A percentile compares a stretch with the other conserved stretches of the same genome.
Conservation (phyloP, 2,113 vertebrate species). For the Pseudorasbora parva region DNA sequence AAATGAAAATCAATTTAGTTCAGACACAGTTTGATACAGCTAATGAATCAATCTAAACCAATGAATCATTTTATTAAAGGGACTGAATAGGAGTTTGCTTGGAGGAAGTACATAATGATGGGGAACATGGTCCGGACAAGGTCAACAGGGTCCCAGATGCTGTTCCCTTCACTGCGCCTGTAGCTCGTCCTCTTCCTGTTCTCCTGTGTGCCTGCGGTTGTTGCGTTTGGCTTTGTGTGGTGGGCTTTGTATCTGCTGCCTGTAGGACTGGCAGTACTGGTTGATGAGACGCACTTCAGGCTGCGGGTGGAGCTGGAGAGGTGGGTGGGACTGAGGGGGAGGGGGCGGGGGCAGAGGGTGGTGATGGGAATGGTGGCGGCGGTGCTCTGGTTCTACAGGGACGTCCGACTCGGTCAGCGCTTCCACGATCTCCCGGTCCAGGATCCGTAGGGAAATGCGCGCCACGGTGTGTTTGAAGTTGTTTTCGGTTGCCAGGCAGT, state of each 20-base stretch:
- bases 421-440: slow-evolving; percentile 80
- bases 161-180: slow-evolving; percentile 32
- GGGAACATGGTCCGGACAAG: slow-evolving; percentile 5
- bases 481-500: slow-evolving; percentile 84
- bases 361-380: slow-evolving; percentile 32
- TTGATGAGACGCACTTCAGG: slow-evolving; percentile 64
- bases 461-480: slow-evolving; percentile 82
- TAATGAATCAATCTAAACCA: slow-evolving; percentile 1
- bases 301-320: slow-evolving; percentile 46
- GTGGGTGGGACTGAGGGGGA: slow-evolving; percentile 47
- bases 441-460: slow-evolving; percentile 77
- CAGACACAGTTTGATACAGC: background rate
- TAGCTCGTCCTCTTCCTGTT: slow-evolving; percentile 26
- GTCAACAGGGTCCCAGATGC: slow-evolving; percentile 7
- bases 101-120: background rate
- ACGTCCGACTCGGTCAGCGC: slow-evolving; percentile 68
- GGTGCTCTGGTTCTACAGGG: slow-evolving; percentile 2
- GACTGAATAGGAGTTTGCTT: background rate
- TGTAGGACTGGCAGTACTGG: slow-evolving; percentile 68
- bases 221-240: slow-evolving; percentile 62
- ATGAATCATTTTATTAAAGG: slow-evolving; percentile 3
- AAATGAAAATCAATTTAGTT: slow-evolving; percentile 27
- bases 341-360: slow-evolving; percentile 51
- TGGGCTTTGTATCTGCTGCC: slow-evolving; percentile 54
- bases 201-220: slow-evolving; percentile 54